phyloP scores from a whole-genome alignment of 2,113 vertebrate species.

The Oxyruncus cristatus region DNA sequence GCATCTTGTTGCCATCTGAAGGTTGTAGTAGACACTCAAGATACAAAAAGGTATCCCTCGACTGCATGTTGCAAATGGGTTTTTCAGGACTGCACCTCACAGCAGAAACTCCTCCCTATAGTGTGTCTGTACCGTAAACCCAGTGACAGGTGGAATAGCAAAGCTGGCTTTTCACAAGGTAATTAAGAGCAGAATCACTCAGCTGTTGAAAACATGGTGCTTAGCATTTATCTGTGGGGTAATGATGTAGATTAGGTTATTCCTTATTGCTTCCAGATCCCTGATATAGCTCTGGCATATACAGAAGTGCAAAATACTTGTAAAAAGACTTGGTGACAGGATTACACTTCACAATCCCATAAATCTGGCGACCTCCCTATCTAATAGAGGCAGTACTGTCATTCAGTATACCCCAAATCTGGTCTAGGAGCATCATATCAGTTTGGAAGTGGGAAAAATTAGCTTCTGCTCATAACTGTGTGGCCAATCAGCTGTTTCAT shows the following conservation, averaged over 20 bases:
- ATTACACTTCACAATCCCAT: neutral
- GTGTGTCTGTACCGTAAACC: neutral
- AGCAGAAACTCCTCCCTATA: neutral
- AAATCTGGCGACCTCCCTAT: neutral
- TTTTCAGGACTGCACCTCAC: neutral
- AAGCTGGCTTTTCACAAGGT: neutral
- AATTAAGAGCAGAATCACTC: neutral
- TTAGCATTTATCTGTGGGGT: neutral
- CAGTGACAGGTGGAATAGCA: neutral
- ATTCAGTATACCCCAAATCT: neutral
- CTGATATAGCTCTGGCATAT: neutral
- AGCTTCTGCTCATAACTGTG: neutral
- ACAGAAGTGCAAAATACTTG: neutral
- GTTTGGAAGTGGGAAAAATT: neutral
- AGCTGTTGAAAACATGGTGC: neutral
- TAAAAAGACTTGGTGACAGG: neutral
- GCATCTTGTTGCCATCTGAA: neutral
- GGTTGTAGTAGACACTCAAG: fast-evolving
- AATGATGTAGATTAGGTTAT: neutral
- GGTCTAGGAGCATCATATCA: neutral
- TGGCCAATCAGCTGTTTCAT: neutral
- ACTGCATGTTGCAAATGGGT: neutral
- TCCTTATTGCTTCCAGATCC: neutral
- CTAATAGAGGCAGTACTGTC: neutral
- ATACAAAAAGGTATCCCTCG: neutral